Evolutionary conservation across 1,140 invertebrate genomes (phyloP), one percentile per base, ranked within the genome.

Genomic region (Zaprionus ghesquierei): DNA sequence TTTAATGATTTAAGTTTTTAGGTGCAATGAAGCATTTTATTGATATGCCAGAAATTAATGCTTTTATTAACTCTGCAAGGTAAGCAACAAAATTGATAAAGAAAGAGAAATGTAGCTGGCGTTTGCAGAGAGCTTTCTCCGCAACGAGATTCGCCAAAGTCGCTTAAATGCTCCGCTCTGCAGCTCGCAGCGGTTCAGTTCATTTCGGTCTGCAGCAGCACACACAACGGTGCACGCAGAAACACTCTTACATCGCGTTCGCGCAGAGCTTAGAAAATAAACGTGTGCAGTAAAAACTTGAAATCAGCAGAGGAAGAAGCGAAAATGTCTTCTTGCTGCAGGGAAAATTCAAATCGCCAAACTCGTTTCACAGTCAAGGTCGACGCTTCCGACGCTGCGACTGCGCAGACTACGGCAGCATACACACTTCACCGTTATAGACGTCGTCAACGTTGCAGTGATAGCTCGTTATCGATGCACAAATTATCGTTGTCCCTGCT

Each of bases 351-450:
- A 84, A 89, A 84, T 84, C 44, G 33, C 10, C 66, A 80, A 89
- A 89, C 84, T 62, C 49, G 84, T 89, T 89, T 89, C 84, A 89
- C 79, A 89, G 84, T 89, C 84, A 89, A 89, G 84, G 84, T 89
- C 84, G 85, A 49, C 63, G 69, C 65, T 89, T 86, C 81, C 81
- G 81, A 41, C 60, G 69, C 65, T 87, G 77, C 81, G 77, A 74
- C 59, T 50, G 53, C 79, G 46, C 41, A 44, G n/a, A 15, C 79
- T 49, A 35, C 58, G 18, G 13, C 23, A 25, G 61, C 49, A 38
- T 49, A 71, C 50, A 56, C 49, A 55, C 64, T 12, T 46, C 58
- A 51, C 50, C 63, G 65, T 58, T 58, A 23, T 18, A 44, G 13
- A 5, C 56, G 44, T 29, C 22, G 50, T 38, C 18, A 12, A 10